phyloP scores from a whole-genome alignment of 2,797 vertebrate genomes.

The Crax fasciolata region DNA sequence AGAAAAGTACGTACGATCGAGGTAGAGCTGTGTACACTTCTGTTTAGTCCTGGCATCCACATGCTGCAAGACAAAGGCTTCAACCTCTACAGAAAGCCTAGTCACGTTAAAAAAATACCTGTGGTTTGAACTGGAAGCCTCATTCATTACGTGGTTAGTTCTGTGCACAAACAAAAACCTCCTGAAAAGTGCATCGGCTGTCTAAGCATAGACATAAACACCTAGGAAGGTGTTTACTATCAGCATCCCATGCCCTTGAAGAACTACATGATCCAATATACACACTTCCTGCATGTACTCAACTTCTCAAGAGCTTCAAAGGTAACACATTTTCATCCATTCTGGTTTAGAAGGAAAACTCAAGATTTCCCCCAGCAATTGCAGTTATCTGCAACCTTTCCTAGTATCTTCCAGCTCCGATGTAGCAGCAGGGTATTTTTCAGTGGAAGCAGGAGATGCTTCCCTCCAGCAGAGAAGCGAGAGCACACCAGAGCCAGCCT shows the following conservation, averaged over 20 bases:
- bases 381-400: slow-evolving; percentile 17
- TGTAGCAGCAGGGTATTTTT: slow-evolving; percentile 24
- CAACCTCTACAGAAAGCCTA: background rate
- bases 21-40: background rate
- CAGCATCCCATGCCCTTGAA: background rate
- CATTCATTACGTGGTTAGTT: background rate
- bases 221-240: background rate
- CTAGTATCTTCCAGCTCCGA: background rate
- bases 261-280: background rate
- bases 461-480: slow-evolving; percentile 2
- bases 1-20: background rate
- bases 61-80: background rate
- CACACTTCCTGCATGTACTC: background rate
- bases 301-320: slow-evolving; percentile 4
- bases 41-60: background rate
- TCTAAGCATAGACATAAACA: background rate
- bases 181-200: background rate
- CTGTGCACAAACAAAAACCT: background rate
- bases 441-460: background rate
- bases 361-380: background rate
- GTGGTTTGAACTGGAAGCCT: background rate
- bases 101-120: background rate
- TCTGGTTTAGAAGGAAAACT: slow-evolving; percentile 8
- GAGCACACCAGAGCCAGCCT: background rate
- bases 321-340: background rate